Conservation (phyloP, 2,888 invertebrate species). For the Minunthozetes semirufus region DNA sequence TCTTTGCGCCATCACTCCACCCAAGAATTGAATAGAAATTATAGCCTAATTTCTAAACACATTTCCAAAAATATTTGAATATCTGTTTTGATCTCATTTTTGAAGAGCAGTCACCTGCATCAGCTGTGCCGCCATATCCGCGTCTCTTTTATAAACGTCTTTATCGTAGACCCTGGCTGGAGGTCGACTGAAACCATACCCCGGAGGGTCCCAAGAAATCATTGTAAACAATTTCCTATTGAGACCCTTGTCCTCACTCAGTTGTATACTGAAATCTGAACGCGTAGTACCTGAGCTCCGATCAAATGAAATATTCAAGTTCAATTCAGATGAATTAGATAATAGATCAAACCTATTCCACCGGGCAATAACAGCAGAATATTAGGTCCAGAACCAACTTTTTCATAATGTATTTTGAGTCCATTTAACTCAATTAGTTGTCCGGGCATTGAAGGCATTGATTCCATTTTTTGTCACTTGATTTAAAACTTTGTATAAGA, state of each 20-base stretch:
- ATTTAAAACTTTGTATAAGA: too few relatives aligned
- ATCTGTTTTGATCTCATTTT: background rate
- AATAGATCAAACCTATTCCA: constrained; percentile 49
- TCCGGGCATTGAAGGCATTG: constrained; percentile 13
- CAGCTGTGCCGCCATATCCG: constrained; percentile 60
- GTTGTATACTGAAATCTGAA: constrained; percentile 48
- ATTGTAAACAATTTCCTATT: constrained; percentile 46
- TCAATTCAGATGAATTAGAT: too few relatives aligned
- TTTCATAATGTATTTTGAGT: constrained; percentile 58
- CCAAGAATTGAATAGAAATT: constrained; percentile 46
- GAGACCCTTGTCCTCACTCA: constrained; percentile 43
- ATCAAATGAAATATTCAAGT: background rate
- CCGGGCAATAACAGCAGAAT: constrained; percentile 68
- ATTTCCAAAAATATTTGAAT: background rate
- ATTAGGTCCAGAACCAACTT: constrained; percentile 58
- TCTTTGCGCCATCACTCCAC: constrained; percentile 50
- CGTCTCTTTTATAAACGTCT: constrained; percentile 69
- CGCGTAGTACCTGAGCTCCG: constrained; percentile 44
- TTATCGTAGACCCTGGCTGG: constrained; percentile 63
- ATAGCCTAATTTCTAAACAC: constrained; percentile 28
- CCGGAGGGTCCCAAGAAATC: constrained; percentile 62
- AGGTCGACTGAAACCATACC: constrained; percentile 75
- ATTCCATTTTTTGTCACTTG: background rate
- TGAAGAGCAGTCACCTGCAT: constrained; percentile 66
- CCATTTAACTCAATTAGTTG: constrained; percentile 55